These are phyloP conservation scores for Saccopteryx bilineata DNA, from an alignment of 2,113 vertebrate genomes.

Conservation along the genomic window DNA sequence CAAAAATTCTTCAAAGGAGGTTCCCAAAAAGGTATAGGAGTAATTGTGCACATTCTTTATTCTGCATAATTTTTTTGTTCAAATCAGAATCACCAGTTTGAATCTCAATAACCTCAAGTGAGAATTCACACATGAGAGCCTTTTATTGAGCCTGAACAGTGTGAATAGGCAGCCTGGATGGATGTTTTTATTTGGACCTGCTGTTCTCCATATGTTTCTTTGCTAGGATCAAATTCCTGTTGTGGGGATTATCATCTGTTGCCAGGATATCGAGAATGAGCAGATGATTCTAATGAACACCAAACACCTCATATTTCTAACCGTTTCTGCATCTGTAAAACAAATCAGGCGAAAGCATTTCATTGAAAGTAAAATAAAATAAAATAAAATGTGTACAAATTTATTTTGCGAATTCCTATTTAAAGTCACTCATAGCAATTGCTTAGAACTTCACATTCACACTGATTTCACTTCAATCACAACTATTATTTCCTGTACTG, in stretches of 20 bases:
- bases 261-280: slow-evolving; percentile 17
- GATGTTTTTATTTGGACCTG: slow-evolving; percentile 24
- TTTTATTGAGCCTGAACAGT: background rate
- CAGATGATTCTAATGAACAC: background rate
- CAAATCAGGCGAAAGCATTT: background rate
- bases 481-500: background rate
- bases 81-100: background rate
- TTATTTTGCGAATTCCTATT: background rate
- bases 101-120: slow-evolving; percentile 25
- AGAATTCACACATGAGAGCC: slow-evolving; percentile 23
- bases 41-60: background rate
- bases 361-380: background rate
- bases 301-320: background rate
- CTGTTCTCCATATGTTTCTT: slow-evolving; percentile 39
- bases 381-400: background rate
- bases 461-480: background rate
- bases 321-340: background rate
- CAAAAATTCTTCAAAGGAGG: background rate
- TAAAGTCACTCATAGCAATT: background rate
- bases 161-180: slow-evolving; percentile 26
- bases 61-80: background rate
- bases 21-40: background rate
- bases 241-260: slow-evolving; percentile 19
- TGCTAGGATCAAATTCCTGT: slow-evolving; percentile 54
- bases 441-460: background rate